Conservation (phyloP, 2,888 invertebrate genomes). For the Drosophila setosimentum region DNA sequence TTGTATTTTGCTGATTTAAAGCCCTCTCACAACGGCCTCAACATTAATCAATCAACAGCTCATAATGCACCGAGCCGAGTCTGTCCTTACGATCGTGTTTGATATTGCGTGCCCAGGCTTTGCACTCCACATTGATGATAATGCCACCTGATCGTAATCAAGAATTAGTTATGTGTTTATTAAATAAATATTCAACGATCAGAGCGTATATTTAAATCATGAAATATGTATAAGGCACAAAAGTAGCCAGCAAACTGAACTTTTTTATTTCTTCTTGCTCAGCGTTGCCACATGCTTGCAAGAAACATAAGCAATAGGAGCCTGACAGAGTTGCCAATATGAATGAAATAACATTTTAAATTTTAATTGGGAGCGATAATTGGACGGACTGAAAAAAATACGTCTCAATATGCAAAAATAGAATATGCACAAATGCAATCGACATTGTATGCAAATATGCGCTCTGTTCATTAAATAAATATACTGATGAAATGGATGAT, state of each 20-base stretch:
- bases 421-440: too few relatives aligned
- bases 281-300: background rate
- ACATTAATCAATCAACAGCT: conserved; percentile 87
- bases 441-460: too few relatives aligned
- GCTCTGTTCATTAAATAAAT: background rate
- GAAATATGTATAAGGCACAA: background rate
- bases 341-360: background rate
- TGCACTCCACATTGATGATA: conserved; percentile 89
- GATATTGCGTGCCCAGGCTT: conserved; percentile 90
- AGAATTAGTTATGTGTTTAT: too few relatives aligned
- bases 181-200: background rate
- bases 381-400: background rate
- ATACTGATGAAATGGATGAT: background rate
- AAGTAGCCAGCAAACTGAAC: background rate
- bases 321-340: background rate
- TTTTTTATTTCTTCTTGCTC: background rate
- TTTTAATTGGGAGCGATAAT: background rate
- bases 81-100: conserved; percentile 89
- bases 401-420: background rate
- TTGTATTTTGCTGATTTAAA: conserved; percentile 3
- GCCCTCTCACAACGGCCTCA: background rate
- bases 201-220: background rate
- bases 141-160: conserved; percentile 85
- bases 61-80: conserved; percentile 90
- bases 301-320: background rate